These are phyloP conservation scores for Neosilurus hyrtlii DNA, from an alignment of 2,797 vertebrate species.

Conservation along the genomic window DNA sequence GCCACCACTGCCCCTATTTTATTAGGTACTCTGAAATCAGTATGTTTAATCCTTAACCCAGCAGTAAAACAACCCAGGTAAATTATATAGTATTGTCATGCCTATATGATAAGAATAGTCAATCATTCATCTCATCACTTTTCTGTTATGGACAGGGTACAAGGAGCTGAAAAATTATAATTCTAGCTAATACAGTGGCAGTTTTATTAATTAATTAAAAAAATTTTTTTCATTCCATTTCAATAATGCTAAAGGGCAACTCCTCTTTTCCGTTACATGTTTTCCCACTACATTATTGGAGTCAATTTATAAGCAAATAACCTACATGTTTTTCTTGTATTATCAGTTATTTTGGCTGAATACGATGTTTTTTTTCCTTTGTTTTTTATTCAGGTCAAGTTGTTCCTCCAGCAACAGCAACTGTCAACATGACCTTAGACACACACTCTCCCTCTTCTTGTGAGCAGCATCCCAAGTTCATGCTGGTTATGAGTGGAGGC, in stretches of 20 bases:
- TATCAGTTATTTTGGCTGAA: no score
- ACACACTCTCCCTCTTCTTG: constrained; percentile 80
- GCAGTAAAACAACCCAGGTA: background rate
- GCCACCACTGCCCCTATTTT: no score
- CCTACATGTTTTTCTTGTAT: no score
- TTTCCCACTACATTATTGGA: no score
- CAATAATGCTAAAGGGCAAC: no score
- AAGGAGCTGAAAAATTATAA: background rate
- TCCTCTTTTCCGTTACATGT: no score
- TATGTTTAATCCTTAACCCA: background rate
- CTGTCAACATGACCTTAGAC: constrained; percentile 77
- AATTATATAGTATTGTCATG: background rate
- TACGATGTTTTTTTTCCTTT: background rate
- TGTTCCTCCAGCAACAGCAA: constrained; percentile 80
- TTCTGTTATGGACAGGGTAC: background rate
- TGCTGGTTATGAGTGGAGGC: constrained; percentile 92
- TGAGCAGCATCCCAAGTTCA: constrained; percentile 75
- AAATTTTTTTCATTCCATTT: no score
- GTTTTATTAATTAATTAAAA: no score
- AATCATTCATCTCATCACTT: background rate
- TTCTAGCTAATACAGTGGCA: background rate
- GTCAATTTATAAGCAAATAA: no score
- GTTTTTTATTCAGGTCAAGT: constrained; percentile 82
- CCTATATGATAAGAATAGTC: background rate
- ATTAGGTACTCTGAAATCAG: background rate